Evolutionary conservation across 2,888 invertebrate species (phyloP), one percentile per base, ranked within the genome.

Genomic region (Willowsia nigromaculata): DNA sequence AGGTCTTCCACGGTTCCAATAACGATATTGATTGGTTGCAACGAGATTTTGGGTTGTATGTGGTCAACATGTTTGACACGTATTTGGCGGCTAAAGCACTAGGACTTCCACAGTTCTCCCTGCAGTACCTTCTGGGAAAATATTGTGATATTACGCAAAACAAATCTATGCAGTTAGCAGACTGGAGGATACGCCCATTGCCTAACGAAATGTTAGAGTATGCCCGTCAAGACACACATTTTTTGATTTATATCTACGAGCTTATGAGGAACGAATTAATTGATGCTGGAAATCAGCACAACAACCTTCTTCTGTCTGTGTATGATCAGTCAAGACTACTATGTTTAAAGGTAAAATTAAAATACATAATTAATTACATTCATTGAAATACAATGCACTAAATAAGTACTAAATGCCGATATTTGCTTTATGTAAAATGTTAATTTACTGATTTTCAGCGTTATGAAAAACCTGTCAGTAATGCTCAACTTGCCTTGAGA

Each of bases 21-120:
- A 94, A 94, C 89, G 99, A 99, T 93, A 95, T 99, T 22, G 94
- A 96, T 43, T 99, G 99, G 99, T 94, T 99, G 40, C 99, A 99
- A 94, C 95, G 98, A 18, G 99, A 99, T 95, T 96, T 99, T 85
- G 97, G 98, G 0, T 93, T 99, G 0, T 99, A 99, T 93, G 94
- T 99, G 1, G 99, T 99, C 0, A 99, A 99, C 92, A 95, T 99
- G 96, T 99, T 99, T 94, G 99, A 99, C 94, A 99, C 99, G 0
- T 96, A 97, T 93, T 96, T 97, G 93, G 99, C 99, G 0, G 96
- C 98, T 0, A 96, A 96, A 91, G 94, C 95, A 1, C 94, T 99
- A 0, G 95, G 95, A 30, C 95, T 97, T 90, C 94, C 96, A 0
- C 95, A 96, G 18, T 94, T 96, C 0, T 97, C 98, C 3, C 94